Conservation (phyloP, 2,113 vertebrate genomes). For the Heteronetta atricapilla region DNA sequence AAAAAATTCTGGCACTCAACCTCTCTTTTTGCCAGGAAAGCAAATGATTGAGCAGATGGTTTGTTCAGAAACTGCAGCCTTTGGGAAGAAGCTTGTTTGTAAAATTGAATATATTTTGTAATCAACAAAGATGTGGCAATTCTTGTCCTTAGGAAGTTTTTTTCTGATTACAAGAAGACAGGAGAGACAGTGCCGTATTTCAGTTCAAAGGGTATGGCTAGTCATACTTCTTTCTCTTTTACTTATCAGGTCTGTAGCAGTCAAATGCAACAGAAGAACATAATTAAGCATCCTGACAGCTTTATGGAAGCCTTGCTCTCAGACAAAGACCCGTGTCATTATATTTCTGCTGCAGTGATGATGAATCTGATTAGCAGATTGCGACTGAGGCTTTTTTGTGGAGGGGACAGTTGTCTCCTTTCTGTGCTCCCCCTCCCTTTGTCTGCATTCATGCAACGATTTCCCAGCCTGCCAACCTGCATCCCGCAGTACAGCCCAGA, state of each 20-base stretch:
- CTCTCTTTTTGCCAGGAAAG: background rate
- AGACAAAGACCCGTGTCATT: background rate
- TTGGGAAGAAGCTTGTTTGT: slow-evolving; percentile 36
- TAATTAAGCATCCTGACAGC: slow-evolving; percentile 36
- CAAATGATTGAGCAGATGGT: slow-evolving; percentile 50
- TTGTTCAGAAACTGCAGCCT: slow-evolving; percentile 41
- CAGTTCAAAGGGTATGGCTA: background rate
- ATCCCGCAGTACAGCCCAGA: background rate
- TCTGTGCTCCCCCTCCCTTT: background rate
- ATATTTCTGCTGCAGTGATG: background rate
- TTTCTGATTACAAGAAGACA: background rate
- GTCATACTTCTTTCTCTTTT: background rate
- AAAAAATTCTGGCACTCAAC: background rate
- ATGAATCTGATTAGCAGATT: slow-evolving; percentile 20
- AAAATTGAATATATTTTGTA: slow-evolving; percentile 44
- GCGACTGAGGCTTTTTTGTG: background rate
- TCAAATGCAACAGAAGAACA: background rate
- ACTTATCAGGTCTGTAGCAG: background rate
- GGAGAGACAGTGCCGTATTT: background rate
- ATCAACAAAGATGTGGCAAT: slow-evolving; percentile 9
- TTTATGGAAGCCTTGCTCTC: slow-evolving; percentile 27
- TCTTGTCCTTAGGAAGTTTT: background rate
- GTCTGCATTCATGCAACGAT: background rate
- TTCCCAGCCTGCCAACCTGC: background rate
- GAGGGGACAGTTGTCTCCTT: background rate